A percentile compares a stretch with the other conserved stretches of the same genome.
Conservation (phyloP, 37 sponge, comb jelly and placozoan species). For the Diacarnus erythraeanus region DNA sequence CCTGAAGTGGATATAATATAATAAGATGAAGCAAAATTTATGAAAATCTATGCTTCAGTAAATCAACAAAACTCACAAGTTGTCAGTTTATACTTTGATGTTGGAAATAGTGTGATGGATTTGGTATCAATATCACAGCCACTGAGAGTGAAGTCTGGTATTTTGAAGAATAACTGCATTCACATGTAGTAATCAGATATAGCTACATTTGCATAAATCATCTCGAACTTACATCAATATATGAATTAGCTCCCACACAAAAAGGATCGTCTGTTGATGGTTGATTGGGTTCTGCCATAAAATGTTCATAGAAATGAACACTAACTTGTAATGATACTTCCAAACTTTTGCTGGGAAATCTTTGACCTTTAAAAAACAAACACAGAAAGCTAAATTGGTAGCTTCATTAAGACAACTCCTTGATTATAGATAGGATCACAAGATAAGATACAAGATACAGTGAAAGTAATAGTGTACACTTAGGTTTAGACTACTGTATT, state of each 20-base stretch:
- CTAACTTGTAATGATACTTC: slow-evolving; percentile 83
- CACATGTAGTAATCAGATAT: not conserved
- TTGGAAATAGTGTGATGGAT: slow-evolving; percentile 55
- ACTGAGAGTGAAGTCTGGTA: slow-evolving; percentile 72
- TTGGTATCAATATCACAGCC: slow-evolving; percentile 74
- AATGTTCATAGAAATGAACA: slow-evolving; percentile 59
- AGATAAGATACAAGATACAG: no score
- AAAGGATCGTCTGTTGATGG: slow-evolving; percentile 49
- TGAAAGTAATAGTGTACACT: no score
- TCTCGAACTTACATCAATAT: slow-evolving; percentile 56
- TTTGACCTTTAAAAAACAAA: slow-evolving; percentile 58
- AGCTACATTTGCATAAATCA: not conserved
- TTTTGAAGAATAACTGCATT: slow-evolving; percentile 71
- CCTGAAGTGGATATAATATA: slow-evolving; percentile 12
- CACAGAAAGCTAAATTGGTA: no score
- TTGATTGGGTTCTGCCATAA: not conserved
- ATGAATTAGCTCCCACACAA: slow-evolving; percentile 80
- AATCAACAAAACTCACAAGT: slow-evolving; percentile 25
- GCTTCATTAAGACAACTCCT: no score
- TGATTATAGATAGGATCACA: no score
- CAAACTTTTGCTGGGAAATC: slow-evolving; percentile 75
- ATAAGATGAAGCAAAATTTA: not conserved
- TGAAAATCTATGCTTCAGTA: not conserved
- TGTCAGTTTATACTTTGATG: slow-evolving; percentile 57
- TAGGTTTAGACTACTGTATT: no score